Percentiles rank a stretch among this genome's conserved stretches.
These are phyloP conservation scores for Phrynosoma platyrhinos DNA, from an alignment of 2,113 vertebrate species.

Conservation along the genomic window DNA sequence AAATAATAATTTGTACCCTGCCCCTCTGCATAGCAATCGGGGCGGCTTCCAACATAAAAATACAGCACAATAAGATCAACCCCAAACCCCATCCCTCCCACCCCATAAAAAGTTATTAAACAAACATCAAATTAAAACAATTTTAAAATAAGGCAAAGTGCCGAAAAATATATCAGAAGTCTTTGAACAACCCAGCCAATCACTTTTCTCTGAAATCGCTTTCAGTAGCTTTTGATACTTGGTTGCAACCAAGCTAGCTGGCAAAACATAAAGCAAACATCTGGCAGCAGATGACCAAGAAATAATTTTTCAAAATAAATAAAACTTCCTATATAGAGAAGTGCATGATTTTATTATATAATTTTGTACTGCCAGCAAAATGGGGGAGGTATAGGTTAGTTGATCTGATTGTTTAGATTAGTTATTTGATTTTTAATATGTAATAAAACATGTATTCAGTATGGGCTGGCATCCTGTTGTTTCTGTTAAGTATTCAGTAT, in stretches of 20 bases:
- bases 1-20: too few species aligned
- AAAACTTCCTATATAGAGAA: constrained; percentile 49
- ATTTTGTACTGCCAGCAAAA: background rate
- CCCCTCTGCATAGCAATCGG: too few species aligned
- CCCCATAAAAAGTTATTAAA: too few species aligned
- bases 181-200: background rate
- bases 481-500: background rate
- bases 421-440: background rate
- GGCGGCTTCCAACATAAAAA: too few species aligned
- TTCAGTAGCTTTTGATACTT: constrained; percentile 1
- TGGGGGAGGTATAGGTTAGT: background rate
- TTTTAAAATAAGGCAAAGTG: too few species aligned
- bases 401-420: background rate
- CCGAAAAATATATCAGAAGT: background rate
- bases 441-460: background rate
- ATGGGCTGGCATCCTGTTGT: too few species aligned
- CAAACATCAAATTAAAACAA: too few species aligned
- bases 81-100: too few species aligned
- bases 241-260: constrained; percentile 57
- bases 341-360: constrained; percentile 32
- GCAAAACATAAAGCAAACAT: constrained; percentile 50
- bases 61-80: too few species aligned
- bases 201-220: background rate
- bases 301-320: constrained; percentile 51
- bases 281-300: constrained; percentile 51